These are phyloP conservation scores for Leptobrachium ailaonicum DNA, from an alignment of 2,113 vertebrate species.

Conservation along the genomic window DNA sequence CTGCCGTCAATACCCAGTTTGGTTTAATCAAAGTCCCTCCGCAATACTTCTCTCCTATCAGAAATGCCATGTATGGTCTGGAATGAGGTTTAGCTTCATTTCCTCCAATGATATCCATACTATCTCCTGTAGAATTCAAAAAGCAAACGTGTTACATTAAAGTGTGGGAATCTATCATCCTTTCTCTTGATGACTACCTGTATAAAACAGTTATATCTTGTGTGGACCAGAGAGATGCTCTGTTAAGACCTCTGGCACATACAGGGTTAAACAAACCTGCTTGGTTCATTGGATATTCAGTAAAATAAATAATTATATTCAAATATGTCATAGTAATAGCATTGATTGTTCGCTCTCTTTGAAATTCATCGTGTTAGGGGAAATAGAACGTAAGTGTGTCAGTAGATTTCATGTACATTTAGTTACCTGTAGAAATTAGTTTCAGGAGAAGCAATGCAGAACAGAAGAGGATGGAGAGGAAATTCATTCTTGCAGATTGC, in stretches of 20 bases:
- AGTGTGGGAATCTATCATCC: neutral
- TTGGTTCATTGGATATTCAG: neutral
- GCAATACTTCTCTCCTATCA: accelerated
- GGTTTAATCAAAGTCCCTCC: constrained; percentile 65
- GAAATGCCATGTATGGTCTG: constrained; percentile 65
- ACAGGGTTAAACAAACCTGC: no score
- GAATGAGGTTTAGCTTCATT: constrained; percentile 61
- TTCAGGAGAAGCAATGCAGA: neutral
- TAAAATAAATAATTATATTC: neutral
- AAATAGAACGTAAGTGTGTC: neutral
- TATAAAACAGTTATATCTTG: neutral
- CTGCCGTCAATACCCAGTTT: constrained; percentile 75
- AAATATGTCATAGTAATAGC: neutral
- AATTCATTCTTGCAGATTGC: neutral
- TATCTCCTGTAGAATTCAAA: constrained; percentile 57
- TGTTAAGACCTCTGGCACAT: neutral
- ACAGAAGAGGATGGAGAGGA: neutral
- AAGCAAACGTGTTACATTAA: neutral
- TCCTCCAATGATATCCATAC: constrained; percentile 67
- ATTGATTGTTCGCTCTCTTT: neutral
- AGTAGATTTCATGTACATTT: neutral
- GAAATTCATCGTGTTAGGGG: neutral
- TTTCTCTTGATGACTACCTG: neutral
- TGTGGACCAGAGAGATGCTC: neutral
- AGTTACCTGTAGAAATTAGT: neutral